Percentiles rank a stretch among this genome's conserved stretches.
phyloP scores from a whole-genome alignment of 2,888 invertebrate species.

The Sipha maydis region DNA sequence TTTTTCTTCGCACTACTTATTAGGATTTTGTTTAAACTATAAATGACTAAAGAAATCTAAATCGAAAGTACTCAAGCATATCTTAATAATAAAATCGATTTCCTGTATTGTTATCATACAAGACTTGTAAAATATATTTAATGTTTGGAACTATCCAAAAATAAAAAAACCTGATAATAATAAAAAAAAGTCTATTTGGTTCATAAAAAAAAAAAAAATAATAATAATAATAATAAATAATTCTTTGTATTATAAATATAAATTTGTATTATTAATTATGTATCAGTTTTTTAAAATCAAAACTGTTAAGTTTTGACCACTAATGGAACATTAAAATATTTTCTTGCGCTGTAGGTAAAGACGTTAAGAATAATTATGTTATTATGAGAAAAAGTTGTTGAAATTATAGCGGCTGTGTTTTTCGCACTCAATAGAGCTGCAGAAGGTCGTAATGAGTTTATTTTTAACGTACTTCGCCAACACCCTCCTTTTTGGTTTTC shows the following conservation, averaged over 20 bases:
- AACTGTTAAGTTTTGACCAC: too few species aligned
- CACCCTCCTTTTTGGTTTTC: slow-evolving; percentile 9
- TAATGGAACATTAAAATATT: too few species aligned
- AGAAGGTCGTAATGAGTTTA: slow-evolving; percentile 23
- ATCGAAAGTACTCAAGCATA: neutral
- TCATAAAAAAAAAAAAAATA: too few species aligned
- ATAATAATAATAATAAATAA: too few species aligned
- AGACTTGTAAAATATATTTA: neutral
- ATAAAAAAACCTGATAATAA: neutral
- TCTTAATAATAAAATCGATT: neutral
- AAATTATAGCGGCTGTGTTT: slow-evolving; percentile 7
- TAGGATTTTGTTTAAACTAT: slow-evolving; percentile 9
- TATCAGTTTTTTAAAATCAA: too few species aligned
- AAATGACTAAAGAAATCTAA: neutral
- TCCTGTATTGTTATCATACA: neutral
- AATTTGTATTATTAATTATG: too few species aligned
- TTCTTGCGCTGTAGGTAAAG: too few species aligned
- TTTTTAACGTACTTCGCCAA: slow-evolving; percentile 9
- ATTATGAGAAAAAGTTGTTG: neutral
- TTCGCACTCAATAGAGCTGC: slow-evolving; percentile 19
- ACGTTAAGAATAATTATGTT: too few species aligned
- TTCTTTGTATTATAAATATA: too few species aligned
- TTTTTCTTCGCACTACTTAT: neutral
- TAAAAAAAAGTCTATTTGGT: neutral
- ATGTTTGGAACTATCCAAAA: neutral